Evolutionary conservation across 2,797 vertebrate genomes (phyloP).

Genomic region (Corythornis leucogaster): DNA sequence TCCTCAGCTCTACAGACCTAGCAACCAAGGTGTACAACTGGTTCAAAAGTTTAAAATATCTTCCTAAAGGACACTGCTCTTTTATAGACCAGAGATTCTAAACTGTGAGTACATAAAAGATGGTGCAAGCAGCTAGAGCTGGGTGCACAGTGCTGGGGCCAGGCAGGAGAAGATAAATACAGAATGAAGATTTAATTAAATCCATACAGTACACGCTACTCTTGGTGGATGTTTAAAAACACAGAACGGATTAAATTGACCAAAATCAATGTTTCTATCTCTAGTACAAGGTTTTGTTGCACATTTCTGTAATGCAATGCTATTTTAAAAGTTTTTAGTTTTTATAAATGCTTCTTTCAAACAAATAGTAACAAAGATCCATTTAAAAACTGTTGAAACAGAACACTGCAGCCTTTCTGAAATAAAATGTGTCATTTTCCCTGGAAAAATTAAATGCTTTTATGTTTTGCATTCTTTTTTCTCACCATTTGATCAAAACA

Average conservation of each 20-base stretch:
- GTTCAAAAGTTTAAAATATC: not conserved
- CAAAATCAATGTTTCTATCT: not conserved
- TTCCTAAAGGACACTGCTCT: not conserved
- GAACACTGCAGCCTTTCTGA: not conserved
- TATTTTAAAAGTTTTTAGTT: not conserved
- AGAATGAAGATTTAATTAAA: too few relatives aligned
- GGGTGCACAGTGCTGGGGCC: too few relatives aligned
- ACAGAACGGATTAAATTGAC: not conserved
- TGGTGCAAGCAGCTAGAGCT: too few relatives aligned
- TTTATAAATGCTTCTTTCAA: not conserved
- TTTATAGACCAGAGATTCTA: not conserved
- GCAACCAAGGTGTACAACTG: not conserved
- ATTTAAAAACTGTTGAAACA: not conserved
- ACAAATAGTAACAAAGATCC: not conserved
- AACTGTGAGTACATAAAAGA: too few relatives aligned
- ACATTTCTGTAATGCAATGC: not conserved
- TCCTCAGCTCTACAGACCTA: not conserved
- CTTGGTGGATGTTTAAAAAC: not conserved
- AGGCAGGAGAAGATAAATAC: too few relatives aligned
- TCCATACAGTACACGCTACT: too few relatives aligned
- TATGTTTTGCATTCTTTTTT: not conserved
- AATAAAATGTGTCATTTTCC: not conserved
- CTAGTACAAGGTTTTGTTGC: not conserved
- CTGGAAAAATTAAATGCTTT: too few relatives aligned
- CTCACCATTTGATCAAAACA: not conserved